These are phyloP conservation scores for Coremacera marginata DNA, from an alignment of 2,888 invertebrate species.

Conservation along the genomic window DNA sequence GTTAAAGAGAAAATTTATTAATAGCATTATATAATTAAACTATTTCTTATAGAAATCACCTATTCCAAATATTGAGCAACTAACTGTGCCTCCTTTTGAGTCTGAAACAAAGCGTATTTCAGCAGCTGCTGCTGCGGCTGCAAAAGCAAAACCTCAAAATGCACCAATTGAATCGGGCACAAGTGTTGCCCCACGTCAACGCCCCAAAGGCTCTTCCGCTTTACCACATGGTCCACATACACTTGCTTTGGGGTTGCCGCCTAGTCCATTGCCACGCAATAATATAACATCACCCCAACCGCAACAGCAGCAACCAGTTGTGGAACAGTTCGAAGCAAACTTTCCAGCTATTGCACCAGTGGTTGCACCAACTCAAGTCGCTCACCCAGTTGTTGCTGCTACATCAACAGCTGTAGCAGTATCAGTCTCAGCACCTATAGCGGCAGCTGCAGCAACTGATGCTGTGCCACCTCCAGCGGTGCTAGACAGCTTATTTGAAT, in stretches of 20 bases:
- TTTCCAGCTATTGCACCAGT: constrained; percentile 63
- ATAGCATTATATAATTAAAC: not conserved
- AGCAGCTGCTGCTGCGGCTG: constrained; percentile 57
- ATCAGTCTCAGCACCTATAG: constrained; percentile 39
- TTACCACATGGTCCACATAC: constrained; percentile 66
- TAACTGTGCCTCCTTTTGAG: constrained; percentile 78
- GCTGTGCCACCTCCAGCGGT: constrained; percentile 46
- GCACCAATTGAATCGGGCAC: constrained; percentile 76
- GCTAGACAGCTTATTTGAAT: constrained; percentile 76
- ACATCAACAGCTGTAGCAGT: constrained; percentile 44
- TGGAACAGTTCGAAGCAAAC: constrained; percentile 68
- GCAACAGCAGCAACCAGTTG: constrained; percentile 59
- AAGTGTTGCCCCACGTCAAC: constrained; percentile 84
- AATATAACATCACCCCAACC: constrained; percentile 68
- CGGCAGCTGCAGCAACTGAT: constrained; percentile 27
- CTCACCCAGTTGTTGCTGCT: constrained; percentile 35
- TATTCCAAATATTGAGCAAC: constrained; percentile 75
- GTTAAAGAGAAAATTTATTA: constrained; percentile 52
- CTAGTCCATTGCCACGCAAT: constrained; percentile 71
- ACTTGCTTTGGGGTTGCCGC: constrained; percentile 71
- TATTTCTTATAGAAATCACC: constrained; percentile 74
- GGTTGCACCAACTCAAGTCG: constrained; percentile 47
- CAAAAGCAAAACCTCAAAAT: constrained; percentile 66
- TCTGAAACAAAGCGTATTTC: constrained; percentile 75
- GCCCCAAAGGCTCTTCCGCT: constrained; percentile 77